Evolutionary conservation across 2,888 invertebrate species (phyloP), one percentile per base, ranked within the genome.

Genomic region (Cistogaster globosa): DNA sequence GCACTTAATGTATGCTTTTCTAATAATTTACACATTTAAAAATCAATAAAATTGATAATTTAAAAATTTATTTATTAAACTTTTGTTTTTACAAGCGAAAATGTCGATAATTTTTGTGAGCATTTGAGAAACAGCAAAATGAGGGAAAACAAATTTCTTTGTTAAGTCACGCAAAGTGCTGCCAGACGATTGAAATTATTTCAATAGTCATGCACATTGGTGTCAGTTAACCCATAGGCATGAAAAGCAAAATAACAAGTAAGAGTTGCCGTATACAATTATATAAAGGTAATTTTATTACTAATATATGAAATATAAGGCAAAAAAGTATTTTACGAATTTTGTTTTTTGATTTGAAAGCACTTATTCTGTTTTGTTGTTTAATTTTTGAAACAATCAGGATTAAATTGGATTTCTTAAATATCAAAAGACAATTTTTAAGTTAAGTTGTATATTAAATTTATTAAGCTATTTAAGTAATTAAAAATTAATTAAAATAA

Each of bases 151-250:
- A 38, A 79, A 81, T 81, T 81, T 81, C 84, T 84, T 84, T 84
- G 84, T 84, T 84, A 77, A 84, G 81, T 84, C 81, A 84, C 77
- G 77, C 60, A 62, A 36, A 63, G 58, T 45, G 72, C 14, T 84
- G 68, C 84, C 84, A 81, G 68, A 77, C 12, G 1, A 3, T 55
- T 1, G 9, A 1, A 0, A 36, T 2, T n/a, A 36, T 20, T 53
- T 53, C n/a, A n/a, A 12, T 69, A 82, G 69, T 71, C 76, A 69
- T 20, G 62, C 51, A 63, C 22, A 60, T 38, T 62, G 63, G n/a
- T 78, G 72, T 74, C 75, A 69, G 18, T 68, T 81, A 75, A 75
- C 68, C 81, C 81, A 16, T 12, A 81, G 26, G 11, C 53, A 48
- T 68, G 53, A 62, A 36, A n/a, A 14, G n/a, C 32, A 80, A 53